Base-by-base conservation (phyloP, 2,797 vertebrate species). In the Pangasius djambal region DNA sequence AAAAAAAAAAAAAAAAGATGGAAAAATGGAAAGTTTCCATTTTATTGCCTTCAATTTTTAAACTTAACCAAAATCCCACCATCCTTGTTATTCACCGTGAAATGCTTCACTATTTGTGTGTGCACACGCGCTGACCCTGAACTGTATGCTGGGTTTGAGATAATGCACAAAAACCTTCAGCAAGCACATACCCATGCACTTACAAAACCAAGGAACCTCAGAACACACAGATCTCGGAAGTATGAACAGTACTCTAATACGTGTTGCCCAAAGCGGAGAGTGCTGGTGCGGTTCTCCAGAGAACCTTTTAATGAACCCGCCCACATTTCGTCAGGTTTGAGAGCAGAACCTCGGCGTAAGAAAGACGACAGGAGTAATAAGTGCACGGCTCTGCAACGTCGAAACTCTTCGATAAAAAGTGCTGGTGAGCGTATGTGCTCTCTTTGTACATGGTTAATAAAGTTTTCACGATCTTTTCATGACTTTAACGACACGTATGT, bases 191-290 rank as follows among this genome's bases (percentile, higher is more conserved):
- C 78, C 28, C 91, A 90, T 93, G 92, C 93, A 92, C 34, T 75
- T 72, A 52, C 37, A 83, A 69, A 52, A 90, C 86, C 61, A 88
- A 92, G 92, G 83, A 92, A 93, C 90, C 91, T 90, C 92, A 92
- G 90, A 92, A 87, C 72, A 88, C 34, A 75, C 10, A 28, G 6
- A 4, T 16, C 13, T 69, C 9, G 2, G 0, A 9, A 7, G 10
- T n/a, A 78, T 28, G 25, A 40, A 16, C n/a, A 55, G 22, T 25
- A 28, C 15, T 70, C 72, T 37, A 34, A 37, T 44, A 37, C 5
- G 6, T 61, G 70, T 20, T 20, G n/a, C 0, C 2, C 15, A 31
- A 31, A 9, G 4, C 4, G 77, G 28, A 61, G 10, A 15, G 57
- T 40, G 81, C 57, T 63, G 57, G 34, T 83, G 57, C 2, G 18